Evolutionary conservation across 2,888 invertebrate species (phyloP).

Genomic region (Xylota sylvarum): DNA sequence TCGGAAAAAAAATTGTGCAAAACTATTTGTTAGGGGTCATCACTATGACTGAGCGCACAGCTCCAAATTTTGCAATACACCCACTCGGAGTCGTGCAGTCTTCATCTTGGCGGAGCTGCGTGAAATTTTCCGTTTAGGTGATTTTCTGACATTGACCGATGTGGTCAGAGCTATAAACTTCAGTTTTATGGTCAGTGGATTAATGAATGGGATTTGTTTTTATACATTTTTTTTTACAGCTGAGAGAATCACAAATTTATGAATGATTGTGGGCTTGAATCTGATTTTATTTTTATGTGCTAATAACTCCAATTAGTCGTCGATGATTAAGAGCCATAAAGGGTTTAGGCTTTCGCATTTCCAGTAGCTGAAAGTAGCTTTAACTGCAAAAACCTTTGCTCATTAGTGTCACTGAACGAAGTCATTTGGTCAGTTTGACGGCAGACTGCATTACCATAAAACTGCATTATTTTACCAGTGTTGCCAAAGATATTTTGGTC

Average conservation of each 20-base stretch:
- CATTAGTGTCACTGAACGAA: background rate
- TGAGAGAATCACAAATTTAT: conserved; percentile 14
- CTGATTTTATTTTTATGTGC: background rate
- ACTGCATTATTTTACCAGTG: conserved; percentile 1
- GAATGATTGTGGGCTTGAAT: conserved; percentile 13
- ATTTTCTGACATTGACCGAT: conserved; percentile 60
- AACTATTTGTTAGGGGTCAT: conserved; percentile 16
- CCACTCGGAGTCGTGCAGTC: conserved; percentile 22
- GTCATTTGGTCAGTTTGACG: background rate
- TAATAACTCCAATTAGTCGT: conserved; percentile 10
- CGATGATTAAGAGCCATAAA: background rate
- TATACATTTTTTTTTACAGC: background rate
- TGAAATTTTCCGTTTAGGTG: conserved; percentile 35
- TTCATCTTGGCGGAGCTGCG: conserved; percentile 17
- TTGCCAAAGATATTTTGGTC: conserved; percentile 9
- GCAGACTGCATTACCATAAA: conserved; percentile 2
- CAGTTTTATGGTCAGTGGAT: conserved; percentile 27
- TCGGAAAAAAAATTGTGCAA: conserved; percentile 14
- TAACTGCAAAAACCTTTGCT: background rate
- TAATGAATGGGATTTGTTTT: conserved; percentile 44
- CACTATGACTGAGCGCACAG: background rate
- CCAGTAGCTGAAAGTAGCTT: background rate
- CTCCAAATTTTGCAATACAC: conserved; percentile 27
- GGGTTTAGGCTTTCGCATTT: background rate
- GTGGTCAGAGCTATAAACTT: conserved; percentile 44